Evolutionary conservation across 2,888 invertebrate genomes (phyloP).

Genomic region (Drosophila testacea): DNA sequence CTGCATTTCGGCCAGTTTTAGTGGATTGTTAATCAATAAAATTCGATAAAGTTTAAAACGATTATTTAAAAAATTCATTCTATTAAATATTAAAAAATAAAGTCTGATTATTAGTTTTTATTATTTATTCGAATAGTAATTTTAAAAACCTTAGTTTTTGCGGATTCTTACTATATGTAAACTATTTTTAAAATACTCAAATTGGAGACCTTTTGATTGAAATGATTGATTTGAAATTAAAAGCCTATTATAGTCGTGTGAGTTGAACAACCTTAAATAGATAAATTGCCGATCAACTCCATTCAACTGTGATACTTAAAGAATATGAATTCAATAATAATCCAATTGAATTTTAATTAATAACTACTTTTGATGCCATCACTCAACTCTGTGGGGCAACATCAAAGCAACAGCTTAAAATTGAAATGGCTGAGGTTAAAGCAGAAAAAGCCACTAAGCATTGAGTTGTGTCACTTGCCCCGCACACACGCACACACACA

Average conservation of each 20-base stretch:
- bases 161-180: no score
- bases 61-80: no score
- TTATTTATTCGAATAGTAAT: no score
- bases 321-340: slow-evolving; percentile 27
- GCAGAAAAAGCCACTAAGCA: slow-evolving; percentile 67
- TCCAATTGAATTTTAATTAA: slow-evolving; percentile 44
- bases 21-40: no score
- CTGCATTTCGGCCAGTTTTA: no score
- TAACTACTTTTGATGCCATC: slow-evolving; percentile 13
- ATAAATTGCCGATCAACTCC: not conserved
- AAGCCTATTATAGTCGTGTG: not conserved
- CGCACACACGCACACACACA: slow-evolving; percentile 12
- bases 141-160: no score
- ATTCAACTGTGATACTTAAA: not conserved
- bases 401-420: slow-evolving; percentile 39
- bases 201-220: no score
- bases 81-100: no score
- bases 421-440: slow-evolving; percentile 39
- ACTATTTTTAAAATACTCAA: no score
- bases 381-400: slow-evolving; percentile 13
- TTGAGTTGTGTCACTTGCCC: slow-evolving; percentile 16
- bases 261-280: not conserved
- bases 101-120: no score
- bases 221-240: not conserved
- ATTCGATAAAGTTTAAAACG: no score